Conservation (phyloP, 1,140 invertebrate species). For the Bombus turneri region DNA sequence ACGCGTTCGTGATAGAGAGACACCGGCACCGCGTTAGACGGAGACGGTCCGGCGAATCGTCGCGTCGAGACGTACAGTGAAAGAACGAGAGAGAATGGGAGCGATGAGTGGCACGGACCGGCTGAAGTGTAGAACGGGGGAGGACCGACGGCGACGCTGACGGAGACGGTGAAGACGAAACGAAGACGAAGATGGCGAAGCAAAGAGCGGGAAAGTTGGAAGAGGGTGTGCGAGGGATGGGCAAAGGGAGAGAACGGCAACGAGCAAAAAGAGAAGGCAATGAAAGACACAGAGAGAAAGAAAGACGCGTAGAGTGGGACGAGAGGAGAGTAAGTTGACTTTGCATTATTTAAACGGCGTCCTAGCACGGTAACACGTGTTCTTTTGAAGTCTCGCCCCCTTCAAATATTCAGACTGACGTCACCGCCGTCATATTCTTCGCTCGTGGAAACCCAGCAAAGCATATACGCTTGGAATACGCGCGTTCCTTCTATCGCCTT, state of each 20-base stretch:
- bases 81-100: conserved; percentile 26
- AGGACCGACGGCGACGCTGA: conserved; percentile 19
- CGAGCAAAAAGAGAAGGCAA: conserved; percentile 40
- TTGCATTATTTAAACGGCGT: conserved; percentile 82
- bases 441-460: conserved; percentile 76
- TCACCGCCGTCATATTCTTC: conserved; percentile 81
- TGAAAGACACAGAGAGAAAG: conserved; percentile 53
- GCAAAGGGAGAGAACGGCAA: conserved; percentile 14
- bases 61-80: conserved; percentile 23
- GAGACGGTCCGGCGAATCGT: conserved; percentile 14
- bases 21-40: neutral
- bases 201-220: conserved; percentile 22
- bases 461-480: conserved; percentile 57
- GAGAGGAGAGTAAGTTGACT: conserved; percentile 80
- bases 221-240: conserved; percentile 27
- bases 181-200: conserved; percentile 5
- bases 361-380: conserved; percentile 81
- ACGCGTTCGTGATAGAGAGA: neutral
- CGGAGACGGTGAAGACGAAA: neutral
- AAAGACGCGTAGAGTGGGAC: conserved; percentile 32
- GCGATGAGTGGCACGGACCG: neutral
- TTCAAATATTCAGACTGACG: conserved; percentile 82
- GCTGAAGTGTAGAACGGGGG: neutral
- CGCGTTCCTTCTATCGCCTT: conserved; percentile 29
- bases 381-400: conserved; percentile 82